Conservation (phyloP, 64 coral and sea anemone genomes). For the Hydrozoanthus tunicans region DNA sequence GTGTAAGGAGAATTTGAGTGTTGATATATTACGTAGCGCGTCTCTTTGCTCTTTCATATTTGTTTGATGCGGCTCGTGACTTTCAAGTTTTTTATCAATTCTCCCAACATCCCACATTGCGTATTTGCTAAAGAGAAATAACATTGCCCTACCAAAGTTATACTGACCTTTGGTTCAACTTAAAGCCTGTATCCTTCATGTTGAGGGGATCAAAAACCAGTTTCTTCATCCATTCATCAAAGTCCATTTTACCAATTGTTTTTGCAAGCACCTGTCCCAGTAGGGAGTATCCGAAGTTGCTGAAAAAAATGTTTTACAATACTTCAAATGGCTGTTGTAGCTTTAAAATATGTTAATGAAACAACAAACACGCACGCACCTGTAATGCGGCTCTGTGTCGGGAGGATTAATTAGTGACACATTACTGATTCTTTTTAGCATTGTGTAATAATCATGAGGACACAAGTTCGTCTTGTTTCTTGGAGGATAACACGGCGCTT, state of each 20-base stretch:
- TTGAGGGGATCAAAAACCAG: constrained; percentile 37
- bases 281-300: constrained; percentile 65
- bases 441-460: constrained; percentile 63
- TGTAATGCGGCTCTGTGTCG: constrained; percentile 64
- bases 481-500: constrained; percentile 74
- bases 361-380: neutral
- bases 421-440: constrained; percentile 67
- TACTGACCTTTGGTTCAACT: constrained; percentile 11
- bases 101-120: too few species aligned
- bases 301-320: neutral
- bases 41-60: too few species aligned
- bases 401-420: constrained; percentile 37
- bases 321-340: too few species aligned
- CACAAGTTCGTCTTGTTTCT: constrained; percentile 57
- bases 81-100: too few species aligned
- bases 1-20: too few species aligned
- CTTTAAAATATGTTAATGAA: neutral
- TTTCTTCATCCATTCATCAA: constrained; percentile 42
- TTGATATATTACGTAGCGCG: too few species aligned
- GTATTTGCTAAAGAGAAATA: neutral
- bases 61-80: too few species aligned
- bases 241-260: constrained; percentile 31
- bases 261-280: constrained; percentile 65
- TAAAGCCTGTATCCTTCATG: constrained; percentile 41
- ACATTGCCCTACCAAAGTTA: neutral